These are phyloP conservation scores for Dufourea novaeangliae DNA, from an alignment of 1,140 invertebrate species.

Conservation along the genomic window DNA sequence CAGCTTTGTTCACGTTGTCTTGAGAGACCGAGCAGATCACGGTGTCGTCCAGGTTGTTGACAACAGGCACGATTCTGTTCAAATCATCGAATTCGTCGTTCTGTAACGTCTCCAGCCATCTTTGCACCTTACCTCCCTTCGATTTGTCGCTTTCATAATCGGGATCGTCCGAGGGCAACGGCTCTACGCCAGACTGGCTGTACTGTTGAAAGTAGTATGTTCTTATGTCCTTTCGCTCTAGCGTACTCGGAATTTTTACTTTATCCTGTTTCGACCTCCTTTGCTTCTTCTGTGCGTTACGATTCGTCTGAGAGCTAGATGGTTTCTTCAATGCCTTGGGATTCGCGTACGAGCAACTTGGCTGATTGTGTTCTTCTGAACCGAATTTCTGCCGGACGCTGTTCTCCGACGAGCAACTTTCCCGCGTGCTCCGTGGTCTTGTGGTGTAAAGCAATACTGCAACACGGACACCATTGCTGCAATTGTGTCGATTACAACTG, in stretches of 20 bases:
- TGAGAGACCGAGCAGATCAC: background rate
- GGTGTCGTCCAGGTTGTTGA: background rate
- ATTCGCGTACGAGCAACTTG: background rate
- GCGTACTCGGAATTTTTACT: background rate
- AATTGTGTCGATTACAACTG: background rate
- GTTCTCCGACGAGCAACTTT: background rate
- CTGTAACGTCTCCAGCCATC: constrained; percentile 36
- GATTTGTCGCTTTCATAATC: background rate
- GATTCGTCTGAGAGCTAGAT: background rate
- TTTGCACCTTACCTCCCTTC: constrained; percentile 24
- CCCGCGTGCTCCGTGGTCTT: background rate
- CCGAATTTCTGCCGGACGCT: background rate
- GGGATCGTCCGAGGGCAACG: background rate
- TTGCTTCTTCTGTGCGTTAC: accelerated
- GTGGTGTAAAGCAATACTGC: constrained; percentile 26
- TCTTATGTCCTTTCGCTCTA: background rate
- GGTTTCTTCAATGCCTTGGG: background rate
- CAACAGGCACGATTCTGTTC: background rate
- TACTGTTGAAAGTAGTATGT: background rate
- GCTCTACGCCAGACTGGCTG: background rate
- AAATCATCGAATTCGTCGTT: background rate
- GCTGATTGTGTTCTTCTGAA: background rate
- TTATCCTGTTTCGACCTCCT: background rate
- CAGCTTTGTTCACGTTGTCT: background rate
- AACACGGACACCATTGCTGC: constrained; percentile 19